These are phyloP conservation scores for Calidris pugnax DNA, from an alignment of 2,113 vertebrate species.

Conservation along the genomic window DNA sequence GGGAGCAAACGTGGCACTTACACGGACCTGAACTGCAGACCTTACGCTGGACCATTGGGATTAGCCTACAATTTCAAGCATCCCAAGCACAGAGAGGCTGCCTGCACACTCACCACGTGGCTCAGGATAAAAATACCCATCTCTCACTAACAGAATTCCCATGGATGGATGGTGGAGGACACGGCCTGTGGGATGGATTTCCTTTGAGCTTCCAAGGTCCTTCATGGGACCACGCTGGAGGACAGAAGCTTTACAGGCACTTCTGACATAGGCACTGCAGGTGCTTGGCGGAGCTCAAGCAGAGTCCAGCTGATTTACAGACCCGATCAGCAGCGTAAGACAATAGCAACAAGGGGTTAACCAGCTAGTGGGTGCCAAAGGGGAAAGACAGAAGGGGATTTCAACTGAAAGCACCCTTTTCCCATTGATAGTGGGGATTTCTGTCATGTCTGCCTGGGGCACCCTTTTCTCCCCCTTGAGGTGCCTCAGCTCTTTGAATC, in stretches of 20 bases:
- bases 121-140: conserved; percentile 9
- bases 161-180: rapidly evolving
- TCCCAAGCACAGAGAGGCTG: not conserved
- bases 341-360: not conserved
- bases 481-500: not conserved
- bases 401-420: not conserved
- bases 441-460: not conserved
- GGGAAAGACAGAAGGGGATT: not conserved
- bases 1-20: not conserved
- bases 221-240: not conserved
- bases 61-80: not conserved
- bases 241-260: not conserved
- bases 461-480: not conserved
- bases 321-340: rapidly evolving
- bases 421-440: not conserved
- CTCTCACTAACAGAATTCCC: not conserved
- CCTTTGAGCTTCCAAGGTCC: not conserved
- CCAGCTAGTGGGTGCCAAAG: not conserved
- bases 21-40: not conserved
- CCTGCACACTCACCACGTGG: not conserved
- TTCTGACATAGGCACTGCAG: not conserved
- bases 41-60: not conserved
- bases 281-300: not conserved
- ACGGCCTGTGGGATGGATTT: not conserved
- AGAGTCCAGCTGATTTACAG: not conserved